Evolutionary conservation across 2,797 vertebrate genomes (phyloP).

Genomic region (Cetoscarus ocellatus): DNA sequence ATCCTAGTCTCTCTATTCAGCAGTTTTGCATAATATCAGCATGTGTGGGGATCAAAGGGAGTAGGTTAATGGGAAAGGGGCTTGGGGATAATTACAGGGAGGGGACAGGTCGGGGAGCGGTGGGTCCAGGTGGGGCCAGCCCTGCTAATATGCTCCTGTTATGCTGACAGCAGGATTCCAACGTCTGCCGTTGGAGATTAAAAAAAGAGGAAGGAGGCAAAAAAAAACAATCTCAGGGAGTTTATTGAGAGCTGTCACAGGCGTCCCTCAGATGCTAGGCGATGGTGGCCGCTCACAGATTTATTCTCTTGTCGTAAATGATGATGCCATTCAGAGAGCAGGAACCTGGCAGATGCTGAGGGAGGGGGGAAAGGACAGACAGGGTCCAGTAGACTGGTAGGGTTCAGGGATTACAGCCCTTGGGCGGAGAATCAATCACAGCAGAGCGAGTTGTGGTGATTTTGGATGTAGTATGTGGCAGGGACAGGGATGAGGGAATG

Average conservation of each 20-base stretch:
- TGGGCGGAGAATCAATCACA: constrained; percentile 76
- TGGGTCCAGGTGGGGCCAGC: constrained; percentile 82
- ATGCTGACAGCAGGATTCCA: constrained; percentile 89
- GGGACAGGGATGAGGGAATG: constrained; percentile 35
- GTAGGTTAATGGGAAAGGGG: constrained; percentile 89
- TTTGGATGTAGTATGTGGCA: constrained; percentile 47
- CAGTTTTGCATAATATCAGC: constrained; percentile 92
- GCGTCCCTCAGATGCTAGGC: constrained; percentile 61
- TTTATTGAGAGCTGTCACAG: constrained; percentile 83
- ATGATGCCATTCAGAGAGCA: constrained; percentile 73
- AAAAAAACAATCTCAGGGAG: constrained; percentile 74
- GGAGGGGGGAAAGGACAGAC: constrained; percentile 26
- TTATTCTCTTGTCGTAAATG: constrained; percentile 82
- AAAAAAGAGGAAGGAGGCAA: constrained; percentile 64
- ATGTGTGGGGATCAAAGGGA: constrained; percentile 90
- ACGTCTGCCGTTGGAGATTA: constrained; percentile 83
- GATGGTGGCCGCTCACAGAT: constrained; percentile 62
- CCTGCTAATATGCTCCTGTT: constrained; percentile 88
- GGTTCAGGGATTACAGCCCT: constrained; percentile 80
- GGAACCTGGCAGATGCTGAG: constrained; percentile 61
- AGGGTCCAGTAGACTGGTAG: constrained; percentile 56
- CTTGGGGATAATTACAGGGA: constrained; percentile 90
- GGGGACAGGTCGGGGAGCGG: constrained; percentile 84
- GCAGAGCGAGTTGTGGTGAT: constrained; percentile 48
- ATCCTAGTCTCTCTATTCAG: constrained; percentile 84